A percentile compares a stretch with the other conserved stretches of the same genome.
Evolutionary conservation across 2,113 vertebrate species (phyloP).

Genomic region (Psilopsiagon aurifrons): DNA sequence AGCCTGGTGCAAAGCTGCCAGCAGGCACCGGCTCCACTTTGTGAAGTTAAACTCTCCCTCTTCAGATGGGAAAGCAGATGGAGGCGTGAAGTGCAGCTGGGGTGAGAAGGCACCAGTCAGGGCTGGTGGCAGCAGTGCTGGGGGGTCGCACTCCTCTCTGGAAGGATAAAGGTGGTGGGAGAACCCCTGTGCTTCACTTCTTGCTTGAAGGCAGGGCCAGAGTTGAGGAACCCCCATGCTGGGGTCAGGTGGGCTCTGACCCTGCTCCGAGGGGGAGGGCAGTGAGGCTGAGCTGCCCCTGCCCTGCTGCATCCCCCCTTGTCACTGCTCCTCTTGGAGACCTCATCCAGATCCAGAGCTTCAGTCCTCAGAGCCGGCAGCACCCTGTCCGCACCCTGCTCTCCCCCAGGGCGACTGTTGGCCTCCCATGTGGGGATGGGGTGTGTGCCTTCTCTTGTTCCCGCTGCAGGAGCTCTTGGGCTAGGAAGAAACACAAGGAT

Average conservation of each 20-base stretch:
- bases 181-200: background rate
- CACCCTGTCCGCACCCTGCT: background rate
- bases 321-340: background rate
- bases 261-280: rapidly evolving
- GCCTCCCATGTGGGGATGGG: rapidly evolving
- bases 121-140: background rate
- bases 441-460: background rate
- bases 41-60: background rate
- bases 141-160: background rate
- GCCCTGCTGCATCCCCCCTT: background rate
- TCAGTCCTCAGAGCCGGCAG: background rate
- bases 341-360: background rate
- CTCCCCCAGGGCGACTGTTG: rapidly evolving
- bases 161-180: background rate
- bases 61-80: background rate
- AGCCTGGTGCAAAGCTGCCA: rapidly evolving
- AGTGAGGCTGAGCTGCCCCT: background rate
- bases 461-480: slow-evolving; percentile 47
- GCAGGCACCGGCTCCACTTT: background rate
- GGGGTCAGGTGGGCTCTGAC: background rate
- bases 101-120: background rate
- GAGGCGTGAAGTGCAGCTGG: background rate
- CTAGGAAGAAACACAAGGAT: slow-evolving; percentile 15
- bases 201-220: background rate
- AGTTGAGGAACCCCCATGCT: rapidly evolving